Base-by-base conservation (phyloP, 2,113 vertebrate species). In the Pogonocichla stellata region DNA sequence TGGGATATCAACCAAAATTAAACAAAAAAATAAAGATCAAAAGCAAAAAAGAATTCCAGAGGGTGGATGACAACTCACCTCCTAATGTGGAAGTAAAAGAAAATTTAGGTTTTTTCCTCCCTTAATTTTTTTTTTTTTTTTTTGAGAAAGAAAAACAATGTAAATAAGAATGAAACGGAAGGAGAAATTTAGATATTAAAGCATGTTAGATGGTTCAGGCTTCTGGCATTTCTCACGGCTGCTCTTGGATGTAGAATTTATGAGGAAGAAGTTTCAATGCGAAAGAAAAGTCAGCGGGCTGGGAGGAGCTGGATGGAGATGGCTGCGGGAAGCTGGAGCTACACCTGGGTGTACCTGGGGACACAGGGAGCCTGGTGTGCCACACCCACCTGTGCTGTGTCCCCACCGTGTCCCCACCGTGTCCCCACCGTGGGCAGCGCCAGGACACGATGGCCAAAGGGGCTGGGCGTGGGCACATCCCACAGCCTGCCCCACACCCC, bases 21-120 rank as follows among this genome's bases (percentile, higher is more conserved):
- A 95, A 94, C 90, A 91, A 97, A 95, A 65, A 95, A 95, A 95
- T 86, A 93, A 97, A 95, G 86, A 92, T 96, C 88, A 88, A 96
- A 94, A 97, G 83, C 85, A 94, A 95, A 96, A 95, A 92, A 91
- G 43, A 97, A 96, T 74, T 91, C 82, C 93, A 91, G 79, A 95
- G 93, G 92, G 88, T 67, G 87, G 94, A 90, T 92, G 91, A 95
- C 95, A 98, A 97, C 97, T 98, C 98, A 98, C 97, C 97, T 98
- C 98, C 98, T 97, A 96, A 92, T 8, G 95, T 80, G 96, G 96
- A 97, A 97, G 91, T 96, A 95, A 98, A 97, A 92, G 94, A 97
- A 93, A 95, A 81, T 62, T 91, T 94, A 88, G 60, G 38, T 93
- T 97, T 95, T 98, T 96, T 95, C 92, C 91, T 95, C 40, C 67